These are phyloP conservation scores for Onchidella celtica DNA, from an alignment of 2,888 invertebrate species.

Conservation along the genomic window DNA sequence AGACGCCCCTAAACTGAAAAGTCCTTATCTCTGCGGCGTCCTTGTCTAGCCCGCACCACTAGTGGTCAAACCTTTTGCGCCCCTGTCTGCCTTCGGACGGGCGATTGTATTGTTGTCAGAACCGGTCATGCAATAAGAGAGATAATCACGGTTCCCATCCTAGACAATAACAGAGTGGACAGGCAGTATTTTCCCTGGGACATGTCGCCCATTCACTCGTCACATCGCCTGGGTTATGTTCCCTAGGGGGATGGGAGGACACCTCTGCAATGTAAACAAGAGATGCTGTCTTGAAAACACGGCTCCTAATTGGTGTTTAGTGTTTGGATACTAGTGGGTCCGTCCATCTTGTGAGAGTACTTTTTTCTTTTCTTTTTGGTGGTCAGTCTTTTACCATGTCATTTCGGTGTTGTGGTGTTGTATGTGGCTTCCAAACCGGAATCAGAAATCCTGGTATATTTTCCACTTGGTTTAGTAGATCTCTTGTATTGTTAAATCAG, in stretches of 20 bases:
- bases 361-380: background rate
- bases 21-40: too few relatives aligned
- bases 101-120: background rate
- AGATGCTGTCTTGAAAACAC: background rate
- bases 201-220: background rate
- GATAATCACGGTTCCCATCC: background rate
- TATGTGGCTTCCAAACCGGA: too few relatives aligned
- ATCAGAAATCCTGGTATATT: too few relatives aligned
- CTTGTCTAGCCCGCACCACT: too few relatives aligned
- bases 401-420: too few relatives aligned
- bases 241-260: background rate
- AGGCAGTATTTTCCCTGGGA: background rate
- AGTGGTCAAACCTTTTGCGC: too few relatives aligned
- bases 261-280: background rate
- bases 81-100: too few relatives aligned
- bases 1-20: too few relatives aligned
- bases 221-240: background rate
- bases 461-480: too few relatives aligned
- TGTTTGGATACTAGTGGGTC: background rate
- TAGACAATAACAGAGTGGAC: slow-evolving; percentile 9
- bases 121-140: background rate
- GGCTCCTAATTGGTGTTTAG: background rate
- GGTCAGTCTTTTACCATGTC: too few relatives aligned
- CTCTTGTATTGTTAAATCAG: too few relatives aligned
- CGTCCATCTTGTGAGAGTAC: too few relatives aligned